Base-by-base conservation (phyloP, 2,888 invertebrate genomes). In the Orgyia antiqua region DNA sequence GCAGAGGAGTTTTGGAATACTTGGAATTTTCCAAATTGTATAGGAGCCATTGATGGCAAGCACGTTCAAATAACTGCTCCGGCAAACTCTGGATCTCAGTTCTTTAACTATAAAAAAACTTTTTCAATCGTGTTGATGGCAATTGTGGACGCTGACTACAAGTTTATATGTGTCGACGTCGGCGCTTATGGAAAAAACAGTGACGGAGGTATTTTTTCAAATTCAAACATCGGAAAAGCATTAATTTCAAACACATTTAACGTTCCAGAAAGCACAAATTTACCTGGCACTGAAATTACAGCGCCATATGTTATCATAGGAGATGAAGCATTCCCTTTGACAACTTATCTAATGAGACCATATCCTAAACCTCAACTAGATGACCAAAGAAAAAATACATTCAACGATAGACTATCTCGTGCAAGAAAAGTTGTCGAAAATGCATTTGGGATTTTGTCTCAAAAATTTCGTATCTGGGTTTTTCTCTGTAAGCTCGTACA, bases 101-200 rank as follows among this genome's bases (percentile, higher is more conserved):
- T 24, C 38, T 46, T 39, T 19, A 19, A 19, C 19, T 19, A 19
- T 19, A 19, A 49, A 38, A 24, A 37, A 21, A 41, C 26, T 23
- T 38, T 31, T 32, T 46, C 42, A 21, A 41, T 48, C 7, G 44
- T 54, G 23, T 39, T 54, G 23, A 23, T 50, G 33, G 40, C 19
- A 19, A 8, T 6, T 6, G 7, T 37, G 13, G 46, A 48, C 37
- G 44, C 45, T 15, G 24, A 36, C 32, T 44, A 41, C 29, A 43
- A 39, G 36, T 48, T 48, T 30, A 34, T 42, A 23, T 5, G n/a
- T n/a, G n/a, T 19, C n/a, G 19, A 19, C 27, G 40, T 53, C 18
- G 33, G 33, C 13, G 20, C 35, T 25, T 24, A 37, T 25, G 41
- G 41, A 32, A 23, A 6, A 15, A 15, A 15, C 6, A 3, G 6